phyloP scores from a whole-genome alignment of 2,888 invertebrate species.

The Belgica antarctica region DNA sequence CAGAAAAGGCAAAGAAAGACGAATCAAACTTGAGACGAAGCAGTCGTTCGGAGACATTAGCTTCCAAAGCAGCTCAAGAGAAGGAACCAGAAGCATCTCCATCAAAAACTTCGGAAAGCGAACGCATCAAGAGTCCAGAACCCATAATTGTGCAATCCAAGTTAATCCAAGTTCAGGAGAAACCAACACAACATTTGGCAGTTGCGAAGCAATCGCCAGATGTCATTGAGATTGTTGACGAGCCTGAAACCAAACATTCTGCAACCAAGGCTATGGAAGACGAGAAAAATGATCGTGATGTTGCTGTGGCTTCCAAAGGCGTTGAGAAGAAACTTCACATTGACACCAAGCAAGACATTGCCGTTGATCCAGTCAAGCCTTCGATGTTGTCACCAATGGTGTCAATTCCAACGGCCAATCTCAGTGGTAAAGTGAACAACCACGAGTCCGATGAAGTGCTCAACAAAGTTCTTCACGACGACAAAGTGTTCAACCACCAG shows the following conservation, averaged over 20 bases:
- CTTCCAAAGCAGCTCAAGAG: conserved; percentile 5
- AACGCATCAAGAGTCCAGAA: conserved; percentile 6
- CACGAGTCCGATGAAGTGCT: background rate
- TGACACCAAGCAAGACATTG: background rate
- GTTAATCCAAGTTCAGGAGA: background rate
- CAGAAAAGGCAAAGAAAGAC: background rate
- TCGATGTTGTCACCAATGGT: conserved; percentile 39
- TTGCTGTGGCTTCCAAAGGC: background rate
- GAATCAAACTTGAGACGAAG: background rate
- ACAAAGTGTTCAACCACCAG: conserved; percentile 49
- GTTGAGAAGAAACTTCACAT: background rate
- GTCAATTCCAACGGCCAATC: conserved; percentile 38
- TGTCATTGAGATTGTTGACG: conserved; percentile 21
- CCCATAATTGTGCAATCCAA: background rate
- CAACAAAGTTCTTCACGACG: conserved; percentile 53
- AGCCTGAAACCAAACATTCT: background rate
- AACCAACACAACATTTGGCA: background rate
- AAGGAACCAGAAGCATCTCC: conserved; percentile 6
- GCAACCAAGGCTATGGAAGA: background rate
- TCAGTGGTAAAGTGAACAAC: background rate
- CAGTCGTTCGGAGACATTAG: background rate
- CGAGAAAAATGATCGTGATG: background rate
- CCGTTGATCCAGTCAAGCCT: background rate
- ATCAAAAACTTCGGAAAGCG: background rate
- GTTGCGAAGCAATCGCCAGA: conserved; percentile 6